Percentiles rank a stretch among this genome's conserved stretches.
Evolutionary conservation across 2,888 invertebrate genomes (phyloP).

Genomic region (Apodemia duryi): DNA sequence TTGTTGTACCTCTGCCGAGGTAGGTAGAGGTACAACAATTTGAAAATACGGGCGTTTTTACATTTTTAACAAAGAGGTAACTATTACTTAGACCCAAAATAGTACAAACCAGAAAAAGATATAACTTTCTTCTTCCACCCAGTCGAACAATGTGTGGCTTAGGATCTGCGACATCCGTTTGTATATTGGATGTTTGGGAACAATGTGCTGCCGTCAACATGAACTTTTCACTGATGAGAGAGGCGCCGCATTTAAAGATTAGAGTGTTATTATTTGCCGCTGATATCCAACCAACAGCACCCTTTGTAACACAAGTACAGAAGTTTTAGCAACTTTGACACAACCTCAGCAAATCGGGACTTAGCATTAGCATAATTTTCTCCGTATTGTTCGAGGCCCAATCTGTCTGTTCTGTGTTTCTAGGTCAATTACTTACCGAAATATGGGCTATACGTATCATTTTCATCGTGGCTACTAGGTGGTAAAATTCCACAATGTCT

Average conservation of each 20-base stretch:
- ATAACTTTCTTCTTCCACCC: slow-evolving; percentile 37
- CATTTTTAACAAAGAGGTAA: too few relatives aligned
- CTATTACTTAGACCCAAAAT: not conserved
- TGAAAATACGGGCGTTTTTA: too few relatives aligned
- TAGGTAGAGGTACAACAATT: too few relatives aligned
- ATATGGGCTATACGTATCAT: too few relatives aligned
- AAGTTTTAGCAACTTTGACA: not conserved
- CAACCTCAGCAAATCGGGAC: too few relatives aligned
- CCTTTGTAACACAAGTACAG: slow-evolving; percentile 34
- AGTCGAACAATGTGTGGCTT: slow-evolving; percentile 47
- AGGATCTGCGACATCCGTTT: slow-evolving; percentile 39
- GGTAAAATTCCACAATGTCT: too few relatives aligned
- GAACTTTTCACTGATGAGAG: slow-evolving; percentile 80
- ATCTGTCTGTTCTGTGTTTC: too few relatives aligned
- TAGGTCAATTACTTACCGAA: too few relatives aligned
- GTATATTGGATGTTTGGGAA: slow-evolving; percentile 37
- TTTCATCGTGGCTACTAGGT: too few relatives aligned
- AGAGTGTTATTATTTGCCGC: slow-evolving; percentile 35
- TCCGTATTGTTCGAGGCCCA: too few relatives aligned
- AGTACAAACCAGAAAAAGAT: not conserved
- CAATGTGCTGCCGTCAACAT: slow-evolving; percentile 86
- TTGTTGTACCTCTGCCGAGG: too few relatives aligned
- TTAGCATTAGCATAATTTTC: too few relatives aligned
- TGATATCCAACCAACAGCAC: slow-evolving; percentile 51
- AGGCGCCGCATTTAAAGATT: slow-evolving; percentile 80